These are phyloP conservation scores for Danio kyathit DNA, from an alignment of 2,797 vertebrate genomes.

Conservation along the genomic window DNA sequence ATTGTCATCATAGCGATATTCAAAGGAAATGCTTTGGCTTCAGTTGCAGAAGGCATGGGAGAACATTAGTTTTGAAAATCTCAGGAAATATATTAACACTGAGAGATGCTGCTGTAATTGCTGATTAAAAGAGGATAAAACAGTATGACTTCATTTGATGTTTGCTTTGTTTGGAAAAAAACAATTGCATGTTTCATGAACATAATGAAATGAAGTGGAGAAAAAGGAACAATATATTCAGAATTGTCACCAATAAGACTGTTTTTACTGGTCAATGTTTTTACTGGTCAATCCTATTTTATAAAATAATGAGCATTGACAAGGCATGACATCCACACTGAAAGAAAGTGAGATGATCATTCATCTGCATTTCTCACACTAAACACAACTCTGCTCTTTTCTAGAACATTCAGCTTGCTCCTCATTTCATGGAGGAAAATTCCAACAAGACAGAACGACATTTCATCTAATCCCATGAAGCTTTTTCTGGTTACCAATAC, in stretches of 20 bases:
- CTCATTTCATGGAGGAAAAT: neutral
- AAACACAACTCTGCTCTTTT: neutral
- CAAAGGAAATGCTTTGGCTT: no score
- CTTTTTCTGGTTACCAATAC: neutral
- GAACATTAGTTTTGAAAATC: no score
- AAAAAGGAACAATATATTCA: no score
- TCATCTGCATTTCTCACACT: conserved; percentile 55
- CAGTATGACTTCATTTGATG: no score
- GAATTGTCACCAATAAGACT: conserved; percentile 1
- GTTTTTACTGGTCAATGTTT: conserved; percentile 47
- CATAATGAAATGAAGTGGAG: no score
- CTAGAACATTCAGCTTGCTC: neutral
- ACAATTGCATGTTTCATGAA: no score
- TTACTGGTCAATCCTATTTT: conserved; percentile 48
- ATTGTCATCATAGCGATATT: no score
- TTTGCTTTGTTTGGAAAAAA: no score
- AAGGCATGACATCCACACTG: conserved; percentile 40
- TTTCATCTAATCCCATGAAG: conserved; percentile 4
- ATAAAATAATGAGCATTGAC: conserved; percentile 58
- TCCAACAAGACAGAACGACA: neutral
- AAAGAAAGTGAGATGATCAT: conserved; percentile 23
- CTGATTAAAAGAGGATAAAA: no score
- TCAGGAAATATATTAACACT: no score
- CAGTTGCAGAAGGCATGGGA: no score
- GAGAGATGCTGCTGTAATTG: no score